Conservation (phyloP, 1,140 invertebrate genomes). For the Apis laboriosa region DNA sequence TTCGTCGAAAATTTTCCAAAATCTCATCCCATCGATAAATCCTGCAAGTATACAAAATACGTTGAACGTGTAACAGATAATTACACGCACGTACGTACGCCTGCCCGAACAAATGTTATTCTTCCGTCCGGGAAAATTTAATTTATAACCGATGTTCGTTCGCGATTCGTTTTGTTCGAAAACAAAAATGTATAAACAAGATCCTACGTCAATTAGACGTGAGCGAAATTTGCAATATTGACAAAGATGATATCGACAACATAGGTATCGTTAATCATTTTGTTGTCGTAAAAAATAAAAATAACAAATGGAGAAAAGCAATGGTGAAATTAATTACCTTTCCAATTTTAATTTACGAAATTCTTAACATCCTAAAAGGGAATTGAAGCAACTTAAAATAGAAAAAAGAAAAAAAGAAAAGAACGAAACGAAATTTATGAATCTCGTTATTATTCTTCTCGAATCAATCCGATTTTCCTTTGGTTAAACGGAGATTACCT, state of each 20-base stretch:
- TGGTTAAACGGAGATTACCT: constrained; percentile 29
- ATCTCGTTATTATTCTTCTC: not conserved
- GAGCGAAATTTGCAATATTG: not conserved
- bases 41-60: not conserved
- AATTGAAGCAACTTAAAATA: not conserved
- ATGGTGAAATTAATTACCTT: no score
- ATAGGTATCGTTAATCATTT: no score
- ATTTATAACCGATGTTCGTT: constrained; percentile 2
- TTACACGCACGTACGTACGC: not conserved
- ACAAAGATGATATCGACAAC: not conserved
- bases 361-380: not conserved
- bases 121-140: not conserved
- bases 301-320: no score
- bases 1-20: not conserved
- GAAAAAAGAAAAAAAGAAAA: not conserved
- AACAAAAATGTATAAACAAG: constrained; percentile 8
- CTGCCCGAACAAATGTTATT: constrained; percentile 12
- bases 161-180: constrained; percentile 1
- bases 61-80: not conserved
- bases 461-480: not conserved
- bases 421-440: not conserved
- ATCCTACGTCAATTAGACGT: not conserved
- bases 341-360: no score
- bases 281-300: not conserved
- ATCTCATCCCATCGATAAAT: not conserved